Conservation (phyloP, 2,113 vertebrate species). For the Hippocampus guttulatus region DNA sequence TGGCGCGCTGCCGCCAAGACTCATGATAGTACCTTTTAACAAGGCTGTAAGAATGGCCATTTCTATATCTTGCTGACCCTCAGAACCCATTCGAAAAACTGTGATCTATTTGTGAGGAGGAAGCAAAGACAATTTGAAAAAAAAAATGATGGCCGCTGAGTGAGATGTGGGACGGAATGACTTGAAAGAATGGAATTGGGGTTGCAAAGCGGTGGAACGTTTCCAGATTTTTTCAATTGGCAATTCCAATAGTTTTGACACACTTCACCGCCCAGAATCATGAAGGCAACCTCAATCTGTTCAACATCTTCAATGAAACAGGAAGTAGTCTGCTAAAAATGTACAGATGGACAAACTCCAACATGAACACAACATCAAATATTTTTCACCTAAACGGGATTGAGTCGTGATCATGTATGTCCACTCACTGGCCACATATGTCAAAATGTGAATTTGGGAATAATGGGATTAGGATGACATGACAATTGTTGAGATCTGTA, state of each 20-base stretch:
- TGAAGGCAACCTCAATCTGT: no score
- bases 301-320: no score
- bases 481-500: no score
- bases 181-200: neutral
- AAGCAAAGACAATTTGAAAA: constrained; percentile 1
- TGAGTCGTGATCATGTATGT: neutral
- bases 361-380: no score
- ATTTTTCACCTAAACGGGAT: neutral
- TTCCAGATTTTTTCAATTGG: neutral
- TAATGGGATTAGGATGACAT: constrained; percentile 60
- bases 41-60: constrained; percentile 97
- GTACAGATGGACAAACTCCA: no score
- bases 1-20: neutral
- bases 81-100: constrained; percentile 94
- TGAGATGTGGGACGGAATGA: neutral
- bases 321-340: no score
- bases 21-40: constrained; percentile 81
- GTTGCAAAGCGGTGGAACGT: neutral
- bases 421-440: constrained; percentile 7
- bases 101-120: constrained; percentile 79
- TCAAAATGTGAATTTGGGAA: constrained; percentile 52
- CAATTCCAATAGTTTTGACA: neutral
- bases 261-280: neutral
- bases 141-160: neutral
- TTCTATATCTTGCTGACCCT: constrained; percentile 94